Evolutionary conservation across 2,113 vertebrate species (phyloP), one percentile per base, ranked within the genome.

Genomic region (Semnornis frantzii): DNA sequence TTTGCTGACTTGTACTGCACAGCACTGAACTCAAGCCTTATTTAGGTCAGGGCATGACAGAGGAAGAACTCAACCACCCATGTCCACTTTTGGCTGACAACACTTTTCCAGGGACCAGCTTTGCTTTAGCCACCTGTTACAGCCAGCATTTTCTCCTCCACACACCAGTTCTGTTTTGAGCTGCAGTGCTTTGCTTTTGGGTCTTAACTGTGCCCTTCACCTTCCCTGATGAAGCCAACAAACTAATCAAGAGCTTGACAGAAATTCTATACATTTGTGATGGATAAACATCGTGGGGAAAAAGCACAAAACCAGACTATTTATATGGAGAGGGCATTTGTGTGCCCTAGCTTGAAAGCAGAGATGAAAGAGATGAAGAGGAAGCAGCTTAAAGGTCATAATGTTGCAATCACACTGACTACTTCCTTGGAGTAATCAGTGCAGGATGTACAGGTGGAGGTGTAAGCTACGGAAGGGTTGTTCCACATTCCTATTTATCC

Each of bases 361-460:
- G 63, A 91, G 70, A 79, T 74, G 13, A 76, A 87, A 87, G 72
- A 85, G 30, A 58, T 31, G 28, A 91, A 74, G 55, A 95, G 76
- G 94, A 95, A 90, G 66, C 48, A 83, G 81, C 66, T 93, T 69
- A 33, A 42, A 92, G 76, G 65, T 78, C 63, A 69, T 62, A 71
- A 80, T 34, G 70, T 17, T 6, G 5, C 69, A 94, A 90, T 92
- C 72, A 85, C 2, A 42, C 16, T 71, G 72, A 77, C 48, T 84
- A 76, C 66, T 88, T 89, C 93, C 90, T 65, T 65, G 57, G 76
- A 82, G 31, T 76, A 86, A 93, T 93, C 65, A 78, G 72, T 87
- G 69, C 82, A 86, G 69, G 72, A 90, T 81, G 69, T 28, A 77
- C 16, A 94, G 87, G 87, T 92, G 95, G 90, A 95, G 77, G 24